These are phyloP conservation scores for Latrodectus geometricus DNA, from an alignment of 1,140 invertebrate species.

Conservation along the genomic window DNA sequence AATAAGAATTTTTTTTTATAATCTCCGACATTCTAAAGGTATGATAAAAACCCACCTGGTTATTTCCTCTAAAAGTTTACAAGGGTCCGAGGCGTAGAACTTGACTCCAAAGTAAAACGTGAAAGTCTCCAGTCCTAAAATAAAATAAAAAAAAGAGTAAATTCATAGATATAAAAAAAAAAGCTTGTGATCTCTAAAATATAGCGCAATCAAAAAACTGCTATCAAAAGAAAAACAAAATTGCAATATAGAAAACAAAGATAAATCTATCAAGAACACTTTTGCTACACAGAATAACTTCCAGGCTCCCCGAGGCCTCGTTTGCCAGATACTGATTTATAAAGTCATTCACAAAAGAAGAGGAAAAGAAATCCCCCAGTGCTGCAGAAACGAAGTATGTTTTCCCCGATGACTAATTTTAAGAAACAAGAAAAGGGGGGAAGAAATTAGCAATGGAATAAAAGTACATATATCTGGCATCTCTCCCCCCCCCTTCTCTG, in stretches of 20 bases:
- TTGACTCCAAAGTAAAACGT: slow-evolving; percentile 98
- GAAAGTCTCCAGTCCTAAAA: slow-evolving; percentile 77
- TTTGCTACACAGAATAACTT: background rate
- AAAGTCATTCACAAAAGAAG: background rate
- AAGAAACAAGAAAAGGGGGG: background rate
- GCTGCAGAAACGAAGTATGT: background rate
- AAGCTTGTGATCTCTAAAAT: background rate
- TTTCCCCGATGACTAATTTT: background rate
- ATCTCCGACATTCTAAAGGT: too few relatives aligned
- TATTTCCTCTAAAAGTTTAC: slow-evolving; percentile 93
- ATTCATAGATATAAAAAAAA: too few relatives aligned
- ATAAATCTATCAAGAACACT: background rate
- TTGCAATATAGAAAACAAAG: background rate
- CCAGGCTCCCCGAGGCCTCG: background rate
- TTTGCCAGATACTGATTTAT: background rate
- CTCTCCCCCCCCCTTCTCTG: too few relatives aligned
- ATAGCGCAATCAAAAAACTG: background rate
- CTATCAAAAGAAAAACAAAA: background rate
- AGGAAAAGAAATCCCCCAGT: background rate
- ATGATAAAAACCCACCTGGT: slow-evolving; percentile 77
- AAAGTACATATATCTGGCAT: background rate
- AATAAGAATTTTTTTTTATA: too few relatives aligned
- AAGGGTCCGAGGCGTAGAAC: slow-evolving; percentile 98
- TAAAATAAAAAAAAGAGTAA: slow-evolving; percentile 8
- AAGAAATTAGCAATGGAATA: background rate